phyloP scores from a whole-genome alignment of 2,888 invertebrate species.

The Hirtodrosophila histrioides region DNA sequence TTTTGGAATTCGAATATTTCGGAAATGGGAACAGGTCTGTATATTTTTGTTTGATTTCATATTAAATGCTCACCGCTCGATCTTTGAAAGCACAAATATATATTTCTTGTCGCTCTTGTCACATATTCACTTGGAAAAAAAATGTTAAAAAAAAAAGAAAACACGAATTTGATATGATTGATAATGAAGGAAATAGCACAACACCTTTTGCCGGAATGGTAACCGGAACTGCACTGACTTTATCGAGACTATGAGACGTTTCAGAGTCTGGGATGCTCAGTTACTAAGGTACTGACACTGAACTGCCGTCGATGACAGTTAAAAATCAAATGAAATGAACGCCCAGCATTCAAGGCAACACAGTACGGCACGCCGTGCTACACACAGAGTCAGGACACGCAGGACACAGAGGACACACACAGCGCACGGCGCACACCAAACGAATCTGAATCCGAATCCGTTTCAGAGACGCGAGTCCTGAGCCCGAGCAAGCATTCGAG shows the following conservation, averaged over 20 bases:
- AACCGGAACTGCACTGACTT: slow-evolving; percentile 14
- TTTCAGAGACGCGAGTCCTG: slow-evolving; percentile 30
- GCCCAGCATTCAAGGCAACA: slow-evolving; percentile 13
- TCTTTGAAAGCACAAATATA: slow-evolving; percentile 1
- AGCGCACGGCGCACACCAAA: slow-evolving; percentile 25
- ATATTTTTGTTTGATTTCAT: neutral
- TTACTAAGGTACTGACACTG: slow-evolving; percentile 21
- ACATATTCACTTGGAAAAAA: slow-evolving; percentile 26
- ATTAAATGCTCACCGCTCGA: slow-evolving; percentile 11
- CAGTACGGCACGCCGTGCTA: neutral
- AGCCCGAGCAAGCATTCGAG: slow-evolving; percentile 34
- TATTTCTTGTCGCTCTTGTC: neutral
- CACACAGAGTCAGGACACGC: slow-evolving; percentile 1
- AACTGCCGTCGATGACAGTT: slow-evolving; percentile 83
- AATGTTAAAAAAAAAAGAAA: neutral
- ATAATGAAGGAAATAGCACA: neutral
- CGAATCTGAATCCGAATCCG: slow-evolving; percentile 34
- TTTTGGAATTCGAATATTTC: too few species aligned
- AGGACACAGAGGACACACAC: slow-evolving; percentile 27
- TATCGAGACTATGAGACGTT: neutral
- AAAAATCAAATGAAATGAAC: slow-evolving; percentile 84
- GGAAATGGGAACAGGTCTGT: neutral
- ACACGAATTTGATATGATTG: neutral
- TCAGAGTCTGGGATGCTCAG: too few species aligned
- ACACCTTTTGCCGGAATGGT: neutral